Base-by-base conservation (phyloP, 2,797 vertebrate species). In the Gymnocypris eckloni region DNA sequence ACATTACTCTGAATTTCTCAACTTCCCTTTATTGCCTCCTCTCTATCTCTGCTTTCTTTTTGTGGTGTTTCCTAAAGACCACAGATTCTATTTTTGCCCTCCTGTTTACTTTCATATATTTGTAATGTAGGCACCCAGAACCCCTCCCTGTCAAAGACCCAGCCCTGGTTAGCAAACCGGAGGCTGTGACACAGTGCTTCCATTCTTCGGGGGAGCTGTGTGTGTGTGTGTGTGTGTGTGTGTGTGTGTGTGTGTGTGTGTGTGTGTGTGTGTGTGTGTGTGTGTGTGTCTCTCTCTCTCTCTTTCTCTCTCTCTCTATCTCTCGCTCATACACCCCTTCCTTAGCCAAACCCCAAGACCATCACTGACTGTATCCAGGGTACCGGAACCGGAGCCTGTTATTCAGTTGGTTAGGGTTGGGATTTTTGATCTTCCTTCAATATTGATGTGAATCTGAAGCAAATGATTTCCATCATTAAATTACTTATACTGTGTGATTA, bases 11-110 rank as follows among this genome's bases (percentile, higher is more conserved):
- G 67, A 80, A 92, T 93, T 89, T 91, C 88, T 90, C 86, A 84
- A 89, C 91, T 88, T 91, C 88, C 90, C 88, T 91, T 89, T 89
- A 84, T 59, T 50, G 11, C 73, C 83, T 66, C 6, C 37, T 61
- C 39, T 82, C 66, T 82, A 61, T 70, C 22, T 86, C 66, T 48
- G 37, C 18, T 72, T 33, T 81, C 37, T 81, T 59, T 54, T 22
- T 81, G 54, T 73, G 88, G 80, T 82, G 84, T 93, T 91, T 92
- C 93, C 91, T 91, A 92, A 94, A 94, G 84, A 84, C 89, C 91
- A 92, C 92, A 80, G 87, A 90, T 87, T 92, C 94, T 95, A 94
- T 96, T 96, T 94, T 93, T 88, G 92, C 93, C 92, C 94, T 91
- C 84, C 85, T 92, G 91, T 95, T 95, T 96, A 94, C 92, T 95